Evolutionary conservation across 2,113 vertebrate genomes (phyloP), one percentile per base, ranked within the genome.

Genomic region (Epinephelus moara): DNA sequence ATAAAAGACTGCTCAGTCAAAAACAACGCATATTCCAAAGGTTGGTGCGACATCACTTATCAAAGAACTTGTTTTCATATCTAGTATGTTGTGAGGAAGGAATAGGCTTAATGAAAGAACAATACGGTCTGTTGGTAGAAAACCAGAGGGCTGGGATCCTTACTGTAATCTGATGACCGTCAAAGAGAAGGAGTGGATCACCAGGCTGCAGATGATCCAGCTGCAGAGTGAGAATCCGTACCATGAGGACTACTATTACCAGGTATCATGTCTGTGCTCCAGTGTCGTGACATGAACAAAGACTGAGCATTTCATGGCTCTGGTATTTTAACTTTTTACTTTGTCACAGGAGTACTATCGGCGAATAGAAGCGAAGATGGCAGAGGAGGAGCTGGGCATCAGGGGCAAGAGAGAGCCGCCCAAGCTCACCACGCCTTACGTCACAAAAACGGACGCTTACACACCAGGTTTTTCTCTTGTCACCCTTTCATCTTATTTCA

Each of bases 161-260:
- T 97, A 96, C 47, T 94, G 94, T 23, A 95, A 95, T 55, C 90
- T 99, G 55, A 99, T 99, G 98, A 96, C 95, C 0, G 84, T 68
- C 13, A 97, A 97, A 85, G 98, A 99, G 87, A 99, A 98, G 92
- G 97, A 98, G 59, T 99, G 98, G 98, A 97, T 99, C 23, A 90
- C 96, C 60, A 96, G 96, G 73, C 94, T 99, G 75, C 96, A 98
- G 86, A 99, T 99, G 98, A 97, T 97, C 56, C 98, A 99, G 93
- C 94, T 99, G 77, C 98, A 99, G 92, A 98, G 97, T 3, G 96
- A 99, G 84, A 98, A 97, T 62, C 96, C 96, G 0, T 94, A 95
- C 81, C 92, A 96, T 4, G 97, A 99, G 77, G 98, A 99, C 73
- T 99, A 98, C 80, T 99, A 99, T 82, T 99, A 99, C 86, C 98